phyloP scores from a whole-genome alignment of 1,140 invertebrate genomes.

The Zaprionus tsacasi region DNA sequence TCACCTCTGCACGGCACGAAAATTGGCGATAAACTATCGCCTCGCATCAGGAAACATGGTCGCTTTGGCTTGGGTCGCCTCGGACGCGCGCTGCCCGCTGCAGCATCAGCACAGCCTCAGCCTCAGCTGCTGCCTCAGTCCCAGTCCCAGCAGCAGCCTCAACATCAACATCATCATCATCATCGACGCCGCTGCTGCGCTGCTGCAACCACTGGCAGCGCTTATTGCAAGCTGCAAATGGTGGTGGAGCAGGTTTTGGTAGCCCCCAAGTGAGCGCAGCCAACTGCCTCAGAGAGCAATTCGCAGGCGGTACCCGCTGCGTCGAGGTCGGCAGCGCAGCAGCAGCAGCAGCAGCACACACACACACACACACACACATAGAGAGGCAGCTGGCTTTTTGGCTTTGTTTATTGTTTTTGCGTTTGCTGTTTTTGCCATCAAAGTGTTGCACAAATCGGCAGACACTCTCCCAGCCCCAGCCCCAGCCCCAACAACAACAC shows the following conservation, averaged over 20 bases:
- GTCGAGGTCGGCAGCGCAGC: constrained; percentile 37
- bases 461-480: constrained; percentile 45
- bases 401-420: constrained; percentile 55
- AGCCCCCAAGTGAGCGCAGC: constrained; percentile 51
- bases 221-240: constrained; percentile 70
- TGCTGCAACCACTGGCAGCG: constrained; percentile 25
- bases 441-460: constrained; percentile 66
- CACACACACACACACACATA: constrained; percentile 32
- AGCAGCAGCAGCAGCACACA: constrained; percentile 22
- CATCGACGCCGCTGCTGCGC: constrained; percentile 26
- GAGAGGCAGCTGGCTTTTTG: constrained; percentile 30
- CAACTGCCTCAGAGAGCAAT: constrained; percentile 63
- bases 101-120: constrained; percentile 4
- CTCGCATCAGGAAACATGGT: constrained; percentile 84
- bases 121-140: constrained; percentile 26
- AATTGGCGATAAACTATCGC: constrained; percentile 84
- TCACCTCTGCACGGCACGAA: constrained; percentile 84
- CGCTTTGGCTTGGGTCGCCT: constrained; percentile 48
- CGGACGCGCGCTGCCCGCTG: constrained; percentile 48
- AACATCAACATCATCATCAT: constrained; percentile 19
- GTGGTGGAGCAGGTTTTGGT: constrained; percentile 77
- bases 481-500: constrained; percentile 46
- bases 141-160: constrained; percentile 28
- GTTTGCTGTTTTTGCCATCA: constrained; percentile 43
- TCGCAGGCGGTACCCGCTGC: constrained; percentile 45